Conservation (phyloP, 1,140 invertebrate genomes). For the Streblospio benedicti region DNA sequence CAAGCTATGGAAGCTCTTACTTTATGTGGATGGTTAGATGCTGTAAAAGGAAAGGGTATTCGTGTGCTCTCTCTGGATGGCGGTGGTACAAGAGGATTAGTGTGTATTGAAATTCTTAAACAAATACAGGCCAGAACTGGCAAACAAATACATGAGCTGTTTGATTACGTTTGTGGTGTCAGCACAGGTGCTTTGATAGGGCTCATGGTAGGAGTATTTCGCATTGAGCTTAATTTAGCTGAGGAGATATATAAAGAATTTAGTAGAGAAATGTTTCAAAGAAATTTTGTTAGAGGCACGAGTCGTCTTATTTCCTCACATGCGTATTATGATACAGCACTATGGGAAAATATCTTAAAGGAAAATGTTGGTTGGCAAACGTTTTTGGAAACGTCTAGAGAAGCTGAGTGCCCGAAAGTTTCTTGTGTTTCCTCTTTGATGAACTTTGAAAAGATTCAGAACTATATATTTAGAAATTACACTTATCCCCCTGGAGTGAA, state of each 20-base stretch:
- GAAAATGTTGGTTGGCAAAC: not conserved
- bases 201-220: slow-evolving; percentile 38
- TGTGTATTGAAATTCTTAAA: slow-evolving; percentile 70
- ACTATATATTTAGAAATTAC: slow-evolving; percentile 88
- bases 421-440: slow-evolving; percentile 67
- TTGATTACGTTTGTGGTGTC: slow-evolving; percentile 86
- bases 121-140: slow-evolving; percentile 58
- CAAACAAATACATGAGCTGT: slow-evolving; percentile 54
- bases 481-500: slow-evolving; percentile 64
- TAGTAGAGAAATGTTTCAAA: slow-evolving; percentile 63
- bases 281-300: slow-evolving; percentile 63
- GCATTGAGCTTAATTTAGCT: slow-evolving; percentile 55
- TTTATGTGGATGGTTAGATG: slow-evolving; percentile 64
- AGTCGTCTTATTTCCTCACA: slow-evolving; percentile 74
- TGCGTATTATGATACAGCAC: slow-evolving; percentile 78
- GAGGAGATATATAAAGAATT: slow-evolving; percentile 61
- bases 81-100: slow-evolving; percentile 72
- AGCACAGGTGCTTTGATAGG: slow-evolving; percentile 63
- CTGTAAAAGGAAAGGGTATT: slow-evolving; percentile 64
- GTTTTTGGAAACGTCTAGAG: not conserved
- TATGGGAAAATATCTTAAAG: slow-evolving; percentile 75
- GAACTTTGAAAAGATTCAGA: slow-evolving; percentile 66
- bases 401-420: not conserved
- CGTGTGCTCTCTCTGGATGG: slow-evolving; percentile 80
- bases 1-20: slow-evolving; percentile 51